Evolutionary conservation across 1,140 invertebrate genomes (phyloP).

Genomic region (Philaenus spumarius): DNA sequence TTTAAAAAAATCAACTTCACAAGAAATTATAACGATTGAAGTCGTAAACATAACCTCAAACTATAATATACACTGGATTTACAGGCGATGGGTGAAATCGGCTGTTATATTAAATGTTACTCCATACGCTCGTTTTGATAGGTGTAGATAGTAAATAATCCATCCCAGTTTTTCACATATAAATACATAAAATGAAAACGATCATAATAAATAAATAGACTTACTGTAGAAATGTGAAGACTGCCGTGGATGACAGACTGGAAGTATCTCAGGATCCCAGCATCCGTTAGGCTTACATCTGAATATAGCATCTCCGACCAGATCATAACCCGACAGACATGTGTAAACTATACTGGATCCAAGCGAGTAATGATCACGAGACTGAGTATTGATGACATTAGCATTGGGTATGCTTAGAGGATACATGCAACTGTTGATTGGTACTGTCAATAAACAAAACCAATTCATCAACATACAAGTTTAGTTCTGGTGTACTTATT

Average conservation of each 20-base stretch:
- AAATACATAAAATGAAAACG: too few relatives aligned
- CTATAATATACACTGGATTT: too few relatives aligned
- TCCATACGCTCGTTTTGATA: too few relatives aligned
- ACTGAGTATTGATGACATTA: not conserved
- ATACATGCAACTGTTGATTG: constrained; percentile 25
- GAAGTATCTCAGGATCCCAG: constrained; percentile 38
- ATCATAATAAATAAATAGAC: not conserved
- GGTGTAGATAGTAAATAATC: too few relatives aligned
- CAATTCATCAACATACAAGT: too few relatives aligned
- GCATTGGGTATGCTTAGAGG: constrained; percentile 28
- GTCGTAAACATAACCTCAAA: too few relatives aligned
- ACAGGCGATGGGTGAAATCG: too few relatives aligned
- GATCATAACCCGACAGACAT: constrained; percentile 40
- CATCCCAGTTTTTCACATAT: too few relatives aligned
- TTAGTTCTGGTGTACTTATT: too few relatives aligned
- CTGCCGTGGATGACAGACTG: constrained; percentile 25
- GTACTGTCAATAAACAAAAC: constrained; percentile 18
- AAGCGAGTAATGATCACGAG: constrained; percentile 14
- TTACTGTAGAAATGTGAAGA: constrained; percentile 20
- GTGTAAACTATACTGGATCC: constrained; percentile 39
- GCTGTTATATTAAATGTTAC: too few relatives aligned
- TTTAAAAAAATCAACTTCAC: too few relatives aligned
- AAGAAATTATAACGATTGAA: too few relatives aligned
- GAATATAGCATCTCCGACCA: constrained; percentile 38
- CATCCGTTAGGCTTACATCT: constrained; percentile 41